Conservation (phyloP, 2,888 invertebrate genomes). For the Gandaritis pyraliata region DNA sequence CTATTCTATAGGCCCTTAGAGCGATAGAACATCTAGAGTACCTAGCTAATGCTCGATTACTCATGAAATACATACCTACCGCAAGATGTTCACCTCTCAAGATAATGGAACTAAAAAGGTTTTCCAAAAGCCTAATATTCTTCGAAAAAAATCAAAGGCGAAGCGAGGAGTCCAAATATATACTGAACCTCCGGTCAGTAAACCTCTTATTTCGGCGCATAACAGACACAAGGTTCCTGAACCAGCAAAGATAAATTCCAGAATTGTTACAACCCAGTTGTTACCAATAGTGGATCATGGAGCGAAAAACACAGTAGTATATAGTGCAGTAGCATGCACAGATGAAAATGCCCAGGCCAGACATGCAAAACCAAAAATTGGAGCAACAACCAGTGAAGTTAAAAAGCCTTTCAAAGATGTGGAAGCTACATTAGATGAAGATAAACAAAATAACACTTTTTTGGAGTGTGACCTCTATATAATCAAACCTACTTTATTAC, state of each 20-base stretch:
- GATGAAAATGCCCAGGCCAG: constrained; percentile 3
- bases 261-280: constrained; percentile 1
- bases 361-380: background rate
- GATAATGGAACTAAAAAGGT: constrained; percentile 58
- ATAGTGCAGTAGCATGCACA: background rate
- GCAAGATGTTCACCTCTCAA: constrained; percentile 68
- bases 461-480: constrained; percentile 13
- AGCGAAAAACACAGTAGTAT: background rate
- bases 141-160: constrained; percentile 63
- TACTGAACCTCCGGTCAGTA: constrained; percentile 46
- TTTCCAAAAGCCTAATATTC: constrained; percentile 76
- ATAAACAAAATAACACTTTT: constrained; percentile 5
- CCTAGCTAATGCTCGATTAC: too few relatives aligned
- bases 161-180: constrained; percentile 19
- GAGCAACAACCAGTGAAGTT: constrained; percentile 8
- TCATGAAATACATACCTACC: constrained; percentile 36
- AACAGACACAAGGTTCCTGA: background rate
- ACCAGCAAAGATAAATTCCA: background rate
- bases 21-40: too few relatives aligned
- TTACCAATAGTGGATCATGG: constrained; percentile 4
- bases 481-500: constrained; percentile 14
- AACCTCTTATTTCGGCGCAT: constrained; percentile 2
- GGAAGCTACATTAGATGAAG: constrained; percentile 1
- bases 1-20: too few relatives aligned
- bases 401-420: constrained; percentile 1